A percentile compares a stretch with the other conserved stretches of the same genome.
Evolutionary conservation across 2,113 vertebrate genomes (phyloP).

Genomic region (Paramormyrops kingsleyae): DNA sequence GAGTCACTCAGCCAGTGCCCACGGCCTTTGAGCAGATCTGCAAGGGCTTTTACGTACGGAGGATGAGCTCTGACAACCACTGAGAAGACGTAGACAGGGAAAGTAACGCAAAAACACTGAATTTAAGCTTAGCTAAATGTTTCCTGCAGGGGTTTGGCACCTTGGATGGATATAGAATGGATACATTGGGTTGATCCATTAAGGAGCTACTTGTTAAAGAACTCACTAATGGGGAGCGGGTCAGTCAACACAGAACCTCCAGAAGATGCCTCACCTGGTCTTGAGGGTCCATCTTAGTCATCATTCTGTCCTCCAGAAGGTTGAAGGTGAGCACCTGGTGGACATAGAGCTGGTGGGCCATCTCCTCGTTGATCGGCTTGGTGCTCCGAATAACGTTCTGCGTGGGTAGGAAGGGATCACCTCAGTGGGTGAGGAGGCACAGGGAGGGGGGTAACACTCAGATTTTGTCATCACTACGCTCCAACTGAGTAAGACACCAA

Average conservation of each 20-base stretch:
- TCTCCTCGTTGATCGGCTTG: constrained; percentile 89
- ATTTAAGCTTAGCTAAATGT: not conserved
- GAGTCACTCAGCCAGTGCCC: not conserved
- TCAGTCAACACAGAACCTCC: not conserved
- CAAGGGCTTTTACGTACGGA: not conserved
- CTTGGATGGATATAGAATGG: not conserved
- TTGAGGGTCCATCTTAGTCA: constrained; percentile 99
- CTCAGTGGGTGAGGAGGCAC: not conserved
- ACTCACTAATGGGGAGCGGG: not conserved
- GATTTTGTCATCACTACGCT: not conserved
- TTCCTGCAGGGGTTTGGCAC: not conserved
- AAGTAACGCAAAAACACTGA: not conserved
- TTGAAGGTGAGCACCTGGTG: constrained; percentile 97
- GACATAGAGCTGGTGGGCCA: constrained; percentile 96
- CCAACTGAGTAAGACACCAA: not conserved
- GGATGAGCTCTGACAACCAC: not conserved
- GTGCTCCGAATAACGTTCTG: constrained; percentile 89
- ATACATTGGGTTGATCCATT: not conserved
- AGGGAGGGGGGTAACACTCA: not conserved
- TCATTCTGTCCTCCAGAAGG: constrained; percentile 94
- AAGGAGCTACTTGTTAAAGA: not conserved
- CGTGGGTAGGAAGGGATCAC: constrained; percentile 3
- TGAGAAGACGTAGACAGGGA: not conserved
- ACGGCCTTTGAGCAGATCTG: not conserved
- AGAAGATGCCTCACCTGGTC: constrained; percentile 73